These are phyloP conservation scores for Oncorhynchus gorbuscha DNA, from an alignment of 2,113 vertebrate genomes.

Conservation along the genomic window DNA sequence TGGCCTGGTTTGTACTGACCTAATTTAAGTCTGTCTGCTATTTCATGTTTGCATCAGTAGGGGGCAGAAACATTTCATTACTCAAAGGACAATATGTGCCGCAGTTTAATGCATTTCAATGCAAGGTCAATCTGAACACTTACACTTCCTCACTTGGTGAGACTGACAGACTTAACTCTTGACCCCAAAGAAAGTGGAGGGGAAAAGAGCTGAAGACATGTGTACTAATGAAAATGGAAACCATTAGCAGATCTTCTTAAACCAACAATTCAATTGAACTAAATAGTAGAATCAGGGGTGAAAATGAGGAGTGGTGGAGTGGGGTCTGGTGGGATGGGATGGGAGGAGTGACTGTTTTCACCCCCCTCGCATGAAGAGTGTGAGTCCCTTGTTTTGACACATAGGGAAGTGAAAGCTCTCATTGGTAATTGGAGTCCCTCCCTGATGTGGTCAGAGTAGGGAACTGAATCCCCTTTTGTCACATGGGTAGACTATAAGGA, in stretches of 20 bases:
- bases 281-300: not conserved
- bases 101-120: not conserved
- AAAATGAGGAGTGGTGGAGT: not conserved
- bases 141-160: not conserved
- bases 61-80: not conserved
- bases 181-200: not conserved
- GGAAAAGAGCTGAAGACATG: not conserved
- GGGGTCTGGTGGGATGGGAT: not conserved
- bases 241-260: not conserved
- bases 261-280: not conserved
- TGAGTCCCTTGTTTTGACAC: constrained; percentile 52
- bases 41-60: not conserved
- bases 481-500: not conserved
- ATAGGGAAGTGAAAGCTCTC: constrained; percentile 62
- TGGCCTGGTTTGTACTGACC: not conserved
- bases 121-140: not conserved
- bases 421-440: constrained; percentile 55
- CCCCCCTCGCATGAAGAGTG: constrained; percentile 36
- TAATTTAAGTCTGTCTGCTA: not conserved
- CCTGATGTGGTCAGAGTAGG: constrained; percentile 8
- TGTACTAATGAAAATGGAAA: not conserved
- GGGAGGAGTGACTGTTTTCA: constrained; percentile 51
- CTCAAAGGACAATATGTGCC: not conserved
- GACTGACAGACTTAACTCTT: not conserved
- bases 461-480: constrained; percentile 19